Percentiles rank a stretch among this genome's conserved stretches.
Conservation (phyloP, 2,888 invertebrate genomes). For the Cecidostiba fungosa region DNA sequence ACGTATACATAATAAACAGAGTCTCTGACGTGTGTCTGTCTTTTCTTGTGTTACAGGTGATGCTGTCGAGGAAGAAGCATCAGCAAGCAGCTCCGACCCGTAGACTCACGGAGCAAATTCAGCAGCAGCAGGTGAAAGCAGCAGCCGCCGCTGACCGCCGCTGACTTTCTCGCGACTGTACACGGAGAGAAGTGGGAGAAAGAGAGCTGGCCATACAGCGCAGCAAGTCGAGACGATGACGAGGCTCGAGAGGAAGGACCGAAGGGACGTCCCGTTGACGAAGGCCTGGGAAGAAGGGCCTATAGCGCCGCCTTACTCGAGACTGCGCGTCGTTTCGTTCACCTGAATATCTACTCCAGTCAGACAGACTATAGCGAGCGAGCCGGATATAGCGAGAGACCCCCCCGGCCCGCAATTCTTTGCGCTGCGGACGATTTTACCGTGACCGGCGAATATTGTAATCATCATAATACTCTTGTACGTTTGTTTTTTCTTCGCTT, state of each 20-base stretch:
- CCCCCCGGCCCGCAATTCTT: not conserved
- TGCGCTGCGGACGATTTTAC: not conserved
- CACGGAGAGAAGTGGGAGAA: not conserved
- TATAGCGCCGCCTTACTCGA: slow-evolving; percentile 29
- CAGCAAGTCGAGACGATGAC: slow-evolving; percentile 5
- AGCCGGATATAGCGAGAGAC: not conserved
- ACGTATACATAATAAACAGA: too few relatives aligned
- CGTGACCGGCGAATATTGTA: slow-evolving; percentile 17
- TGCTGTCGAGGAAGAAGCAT: not conserved
- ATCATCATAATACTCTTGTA: not conserved
- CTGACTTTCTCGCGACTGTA: slow-evolving; percentile 43
- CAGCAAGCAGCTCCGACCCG: not conserved
- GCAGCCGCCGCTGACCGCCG: slow-evolving; percentile 30
- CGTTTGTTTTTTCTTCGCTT: not conserved
- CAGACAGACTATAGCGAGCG: not conserved
- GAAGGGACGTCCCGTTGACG: slow-evolving; percentile 43
- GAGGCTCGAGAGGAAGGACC: slow-evolving; percentile 2
- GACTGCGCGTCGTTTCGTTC: slow-evolving; percentile 38
- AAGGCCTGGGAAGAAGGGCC: slow-evolving; percentile 33
- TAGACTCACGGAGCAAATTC: not conserved
- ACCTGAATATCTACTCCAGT: not conserved
- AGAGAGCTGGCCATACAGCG: not conserved
- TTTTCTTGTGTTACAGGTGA: not conserved
- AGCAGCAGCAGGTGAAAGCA: slow-evolving; percentile 54
- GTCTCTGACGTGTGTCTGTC: too few relatives aligned